Evolutionary conservation across 92 coral and sea anemone genomes (phyloP).

Genomic region (Isaurus tuberculatus): DNA sequence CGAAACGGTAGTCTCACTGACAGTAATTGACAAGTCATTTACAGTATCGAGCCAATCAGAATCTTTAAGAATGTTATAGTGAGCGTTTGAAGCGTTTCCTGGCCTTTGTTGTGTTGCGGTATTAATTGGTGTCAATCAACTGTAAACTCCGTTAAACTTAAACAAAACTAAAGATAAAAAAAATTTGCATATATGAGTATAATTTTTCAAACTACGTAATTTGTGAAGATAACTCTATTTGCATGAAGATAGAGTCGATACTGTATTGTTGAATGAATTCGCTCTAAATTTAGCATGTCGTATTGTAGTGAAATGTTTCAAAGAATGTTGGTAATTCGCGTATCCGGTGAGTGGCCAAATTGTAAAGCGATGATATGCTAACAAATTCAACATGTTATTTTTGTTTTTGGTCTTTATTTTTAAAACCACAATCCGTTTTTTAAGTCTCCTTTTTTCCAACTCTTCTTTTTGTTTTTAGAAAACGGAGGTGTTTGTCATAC

Average conservation of each 20-base stretch:
- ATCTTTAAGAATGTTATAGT: constrained; percentile 11
- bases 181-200: constrained; percentile 27
- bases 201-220: constrained; percentile 39
- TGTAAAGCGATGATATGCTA: too few relatives aligned
- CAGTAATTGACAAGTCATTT: constrained; percentile 33
- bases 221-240: constrained; percentile 4
- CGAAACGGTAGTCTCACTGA: background rate
- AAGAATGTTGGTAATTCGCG: too few relatives aligned
- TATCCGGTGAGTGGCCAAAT: too few relatives aligned
- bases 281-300: background rate
- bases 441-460: background rate
- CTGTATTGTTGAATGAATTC: background rate
- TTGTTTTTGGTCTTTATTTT: too few relatives aligned
- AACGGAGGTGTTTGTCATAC: constrained; percentile 1
- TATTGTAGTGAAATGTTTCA: too few relatives aligned
- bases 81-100: background rate
- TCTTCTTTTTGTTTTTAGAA: background rate
- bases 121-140: constrained; percentile 44
- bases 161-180: background rate
- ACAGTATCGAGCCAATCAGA: constrained; percentile 30
- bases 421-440: background rate
- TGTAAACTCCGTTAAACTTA: background rate
- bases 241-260: constrained; percentile 11
- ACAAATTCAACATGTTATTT: too few relatives aligned
- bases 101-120: constrained; percentile 8